phyloP scores from a whole-genome alignment of 2,113 vertebrate species.

The Catagonus wagneri region DNA sequence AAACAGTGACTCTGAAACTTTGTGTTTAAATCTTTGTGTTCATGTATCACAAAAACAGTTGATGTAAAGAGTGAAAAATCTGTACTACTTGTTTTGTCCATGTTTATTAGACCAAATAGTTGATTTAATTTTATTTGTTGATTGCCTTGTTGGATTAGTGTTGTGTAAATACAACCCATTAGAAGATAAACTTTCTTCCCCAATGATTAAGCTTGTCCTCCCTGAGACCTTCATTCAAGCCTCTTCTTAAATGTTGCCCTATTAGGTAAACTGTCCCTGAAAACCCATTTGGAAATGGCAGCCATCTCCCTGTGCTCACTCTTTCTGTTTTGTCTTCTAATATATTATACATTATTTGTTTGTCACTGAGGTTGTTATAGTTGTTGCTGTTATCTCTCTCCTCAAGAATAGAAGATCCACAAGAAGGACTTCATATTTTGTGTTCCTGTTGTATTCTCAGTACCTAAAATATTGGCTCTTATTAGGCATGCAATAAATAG shows the following conservation, averaged over 20 bases:
- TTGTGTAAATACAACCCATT: neutral
- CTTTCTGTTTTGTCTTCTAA: neutral
- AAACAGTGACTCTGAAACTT: neutral
- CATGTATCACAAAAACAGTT: neutral
- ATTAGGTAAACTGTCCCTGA: neutral
- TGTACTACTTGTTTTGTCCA: neutral
- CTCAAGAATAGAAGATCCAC: neutral
- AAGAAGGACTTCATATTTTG: neutral
- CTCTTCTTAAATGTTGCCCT: neutral
- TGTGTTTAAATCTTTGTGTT: neutral
- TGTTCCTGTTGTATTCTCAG: neutral
- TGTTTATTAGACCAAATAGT: neutral
- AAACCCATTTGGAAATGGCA: neutral
- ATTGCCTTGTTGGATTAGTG: neutral
- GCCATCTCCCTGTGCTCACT: neutral
- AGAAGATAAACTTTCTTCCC: neutral
- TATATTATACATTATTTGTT: neutral
- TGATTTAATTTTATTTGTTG: slow-evolving; percentile 6
- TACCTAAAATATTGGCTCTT: neutral
- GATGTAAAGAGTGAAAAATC: neutral
- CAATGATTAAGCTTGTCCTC: neutral
- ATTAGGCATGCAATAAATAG: neutral
- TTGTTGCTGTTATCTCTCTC: neutral
- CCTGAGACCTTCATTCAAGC: neutral
- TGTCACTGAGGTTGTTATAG: neutral